Conservation (phyloP, 2,888 invertebrate genomes). For the Andrena praecox region DNA sequence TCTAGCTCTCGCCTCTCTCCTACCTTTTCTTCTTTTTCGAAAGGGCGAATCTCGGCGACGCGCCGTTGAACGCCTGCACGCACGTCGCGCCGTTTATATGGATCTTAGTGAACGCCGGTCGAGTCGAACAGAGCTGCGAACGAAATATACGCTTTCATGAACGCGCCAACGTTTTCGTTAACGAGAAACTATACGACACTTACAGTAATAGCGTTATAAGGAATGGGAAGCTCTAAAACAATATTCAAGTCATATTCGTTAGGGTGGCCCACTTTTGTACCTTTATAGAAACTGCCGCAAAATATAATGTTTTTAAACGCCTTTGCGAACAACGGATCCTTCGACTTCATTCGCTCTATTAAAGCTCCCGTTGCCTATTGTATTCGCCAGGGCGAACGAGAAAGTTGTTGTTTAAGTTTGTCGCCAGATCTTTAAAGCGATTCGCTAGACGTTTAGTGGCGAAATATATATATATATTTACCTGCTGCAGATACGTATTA, state of each 20-base stretch:
- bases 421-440: not conserved
- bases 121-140: constrained; percentile 28
- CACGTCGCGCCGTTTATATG: not conserved
- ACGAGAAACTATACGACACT: constrained; percentile 7
- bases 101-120: constrained; percentile 35
- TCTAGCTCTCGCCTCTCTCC: not conserved
- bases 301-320: constrained; percentile 83
- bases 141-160: not conserved
- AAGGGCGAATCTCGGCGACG: not conserved
- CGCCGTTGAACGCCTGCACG: too few relatives aligned
- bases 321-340: constrained; percentile 78
- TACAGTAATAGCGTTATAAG: constrained; percentile 82
- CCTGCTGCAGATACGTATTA: constrained; percentile 66
- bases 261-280: constrained; percentile 87
- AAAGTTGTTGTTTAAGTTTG: constrained; percentile 9
- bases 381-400: constrained; percentile 12
- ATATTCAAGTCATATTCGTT: constrained; percentile 88
- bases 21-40: not conserved
- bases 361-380: constrained; percentile 72
- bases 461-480: constrained; percentile 35
- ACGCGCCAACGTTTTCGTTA: not conserved
- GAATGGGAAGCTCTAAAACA: constrained; percentile 86
- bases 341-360: constrained; percentile 76
- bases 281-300: constrained; percentile 88
- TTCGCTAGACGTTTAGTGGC: not conserved